Evolutionary conservation across 1,140 invertebrate species (phyloP).

Genomic region (Wasmannia auropunctata): DNA sequence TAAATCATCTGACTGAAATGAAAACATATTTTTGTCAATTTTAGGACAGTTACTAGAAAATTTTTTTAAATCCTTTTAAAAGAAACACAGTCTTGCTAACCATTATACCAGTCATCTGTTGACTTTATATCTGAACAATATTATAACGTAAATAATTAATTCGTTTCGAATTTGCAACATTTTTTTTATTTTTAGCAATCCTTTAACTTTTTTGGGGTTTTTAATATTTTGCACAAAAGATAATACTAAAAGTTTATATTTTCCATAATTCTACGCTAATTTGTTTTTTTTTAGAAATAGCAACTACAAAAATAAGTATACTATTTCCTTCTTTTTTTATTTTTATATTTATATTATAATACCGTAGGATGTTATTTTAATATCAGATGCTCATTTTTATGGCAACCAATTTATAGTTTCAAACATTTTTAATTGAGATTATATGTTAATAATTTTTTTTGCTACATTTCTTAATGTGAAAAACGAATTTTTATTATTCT

Average conservation of each 20-base stretch:
- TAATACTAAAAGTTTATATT: slow-evolving; percentile 37
- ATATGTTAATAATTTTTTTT: not conserved
- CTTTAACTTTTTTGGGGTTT: slow-evolving; percentile 40
- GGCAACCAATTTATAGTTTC: not conserved
- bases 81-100: slow-evolving; percentile 47
- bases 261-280: slow-evolving; percentile 34
- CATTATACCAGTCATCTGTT: slow-evolving; percentile 1
- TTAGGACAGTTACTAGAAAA: not conserved
- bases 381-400: not conserved
- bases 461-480: not conserved
- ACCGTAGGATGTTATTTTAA: slow-evolving; percentile 22
- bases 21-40: slow-evolving; percentile 17
- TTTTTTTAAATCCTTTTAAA: slow-evolving; percentile 42
- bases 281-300: slow-evolving; percentile 24
- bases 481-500: slow-evolving; percentile 8
- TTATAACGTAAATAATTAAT: slow-evolving; percentile 44
- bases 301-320: slow-evolving; percentile 39
- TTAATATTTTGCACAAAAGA: slow-evolving; percentile 47
- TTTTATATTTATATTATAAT: slow-evolving; percentile 16
- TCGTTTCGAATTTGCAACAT: slow-evolving; percentile 14
- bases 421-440: slow-evolving; percentile 12
- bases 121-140: slow-evolving; percentile 32
- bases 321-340: slow-evolving; percentile 21
- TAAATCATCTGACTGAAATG: not conserved
- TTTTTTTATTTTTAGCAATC: slow-evolving; percentile 42